Evolutionary conservation across 2,113 vertebrate species (phyloP).

Genomic region (Catharus bicknelli): DNA sequence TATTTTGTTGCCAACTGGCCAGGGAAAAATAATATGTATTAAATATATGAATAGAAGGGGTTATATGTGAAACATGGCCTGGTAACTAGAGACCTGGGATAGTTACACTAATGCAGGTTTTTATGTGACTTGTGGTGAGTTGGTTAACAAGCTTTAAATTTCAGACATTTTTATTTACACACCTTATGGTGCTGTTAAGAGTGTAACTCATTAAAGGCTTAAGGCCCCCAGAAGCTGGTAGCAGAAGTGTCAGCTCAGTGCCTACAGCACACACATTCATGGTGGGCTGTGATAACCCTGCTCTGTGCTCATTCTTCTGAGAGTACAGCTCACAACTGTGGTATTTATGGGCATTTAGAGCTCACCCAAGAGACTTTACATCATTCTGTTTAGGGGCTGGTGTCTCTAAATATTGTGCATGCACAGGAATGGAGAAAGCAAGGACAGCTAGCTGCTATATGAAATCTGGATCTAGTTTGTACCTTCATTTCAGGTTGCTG

Average conservation of each 20-base stretch:
- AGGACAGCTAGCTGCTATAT: background rate
- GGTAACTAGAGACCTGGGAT: background rate
- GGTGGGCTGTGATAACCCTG: background rate
- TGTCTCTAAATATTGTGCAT: background rate
- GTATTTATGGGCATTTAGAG: background rate
- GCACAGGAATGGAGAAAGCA: background rate
- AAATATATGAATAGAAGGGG: background rate
- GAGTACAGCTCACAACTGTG: background rate
- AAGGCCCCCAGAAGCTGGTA: background rate
- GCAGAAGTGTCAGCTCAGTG: background rate
- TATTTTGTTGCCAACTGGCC: background rate
- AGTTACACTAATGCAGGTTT: background rate
- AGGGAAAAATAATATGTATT: background rate
- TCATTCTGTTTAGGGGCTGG: background rate
- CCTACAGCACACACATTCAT: background rate
- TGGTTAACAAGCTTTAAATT: constrained; percentile 2
- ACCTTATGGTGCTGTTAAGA: background rate
- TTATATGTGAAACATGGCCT: background rate
- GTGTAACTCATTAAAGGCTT: background rate
- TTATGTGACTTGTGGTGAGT: background rate
- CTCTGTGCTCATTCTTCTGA: background rate
- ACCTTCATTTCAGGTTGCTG: background rate
- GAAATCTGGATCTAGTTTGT: background rate
- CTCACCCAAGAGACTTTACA: background rate
- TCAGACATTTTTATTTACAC: background rate